Evolutionary conservation across 1,140 invertebrate genomes (phyloP).

Genomic region (Ganaspis sp.): DNA sequence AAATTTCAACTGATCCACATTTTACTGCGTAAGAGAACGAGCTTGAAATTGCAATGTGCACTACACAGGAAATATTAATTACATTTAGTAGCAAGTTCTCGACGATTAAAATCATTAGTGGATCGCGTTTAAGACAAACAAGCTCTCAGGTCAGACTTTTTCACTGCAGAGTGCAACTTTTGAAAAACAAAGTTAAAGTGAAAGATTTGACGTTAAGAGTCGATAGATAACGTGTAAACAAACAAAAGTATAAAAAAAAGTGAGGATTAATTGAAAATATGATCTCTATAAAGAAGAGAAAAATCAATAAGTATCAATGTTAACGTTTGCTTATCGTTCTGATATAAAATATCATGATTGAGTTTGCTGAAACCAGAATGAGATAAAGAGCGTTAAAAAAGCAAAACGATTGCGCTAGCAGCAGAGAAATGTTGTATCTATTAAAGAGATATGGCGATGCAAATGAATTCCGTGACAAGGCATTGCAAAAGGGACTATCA

Average conservation of each 20-base stretch:
- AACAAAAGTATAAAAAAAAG: conserved; percentile 1
- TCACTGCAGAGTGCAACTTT: neutral
- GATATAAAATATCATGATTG: conserved; percentile 20
- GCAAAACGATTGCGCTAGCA: conserved; percentile 3
- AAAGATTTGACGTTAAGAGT: conserved; percentile 1
- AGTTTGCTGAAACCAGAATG: conserved; percentile 17
- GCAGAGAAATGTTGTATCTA: conserved; percentile 14
- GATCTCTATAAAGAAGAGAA: neutral
- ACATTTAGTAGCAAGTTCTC: neutral
- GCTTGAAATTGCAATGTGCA: too few relatives aligned
- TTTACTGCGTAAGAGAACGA: too few relatives aligned
- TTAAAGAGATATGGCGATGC: conserved; percentile 5
- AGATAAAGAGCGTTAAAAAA: neutral
- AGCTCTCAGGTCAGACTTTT: neutral
- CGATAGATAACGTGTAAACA: conserved; percentile 6
- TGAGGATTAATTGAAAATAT: conserved; percentile 15
- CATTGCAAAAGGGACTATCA: neutral
- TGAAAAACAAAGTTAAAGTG: conserved; percentile 18
- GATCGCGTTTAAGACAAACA: conserved; percentile 11
- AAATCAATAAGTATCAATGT: conserved; percentile 22
- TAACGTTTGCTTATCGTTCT: conserved; percentile 16
- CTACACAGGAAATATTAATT: neutral
- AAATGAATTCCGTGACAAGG: conserved; percentile 5
- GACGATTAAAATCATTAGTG: neutral
- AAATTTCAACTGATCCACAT: too few relatives aligned